Evolutionary conservation across 2,888 invertebrate genomes (phyloP).

Genomic region (Nymphalis polychloros): DNA sequence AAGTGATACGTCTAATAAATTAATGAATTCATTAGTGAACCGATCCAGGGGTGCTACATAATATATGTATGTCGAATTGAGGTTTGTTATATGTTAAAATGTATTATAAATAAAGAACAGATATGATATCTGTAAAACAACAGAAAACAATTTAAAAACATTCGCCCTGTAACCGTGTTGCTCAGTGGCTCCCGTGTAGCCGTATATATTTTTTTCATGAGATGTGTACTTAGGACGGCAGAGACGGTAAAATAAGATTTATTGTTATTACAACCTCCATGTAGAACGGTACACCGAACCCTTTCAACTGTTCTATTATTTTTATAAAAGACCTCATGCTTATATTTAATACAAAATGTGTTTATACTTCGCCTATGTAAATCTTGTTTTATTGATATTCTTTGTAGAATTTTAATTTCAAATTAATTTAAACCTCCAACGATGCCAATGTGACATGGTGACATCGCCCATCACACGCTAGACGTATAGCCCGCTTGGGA

Average conservation of each 20-base stretch:
- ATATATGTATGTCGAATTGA: no score
- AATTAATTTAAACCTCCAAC: no score
- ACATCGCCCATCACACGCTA: no score
- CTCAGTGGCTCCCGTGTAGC: constrained; percentile 40
- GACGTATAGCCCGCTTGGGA: no score
- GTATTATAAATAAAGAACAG: not conserved
- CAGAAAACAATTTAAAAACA: constrained; percentile 35
- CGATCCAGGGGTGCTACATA: no score
- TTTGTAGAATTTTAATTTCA: no score
- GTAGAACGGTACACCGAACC: constrained; percentile 40
- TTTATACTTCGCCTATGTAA: not conserved
- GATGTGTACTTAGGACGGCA: constrained; percentile 49
- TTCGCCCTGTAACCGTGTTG: constrained; percentile 28
- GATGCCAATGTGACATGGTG: no score
- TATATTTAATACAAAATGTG: not conserved
- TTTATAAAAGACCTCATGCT: constrained; percentile 37
- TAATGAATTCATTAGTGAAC: no score
- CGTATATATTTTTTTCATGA: constrained; percentile 55
- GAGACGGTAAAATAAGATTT: constrained; percentile 55
- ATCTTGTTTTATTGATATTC: not conserved
- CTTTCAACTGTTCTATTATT: constrained; percentile 40
- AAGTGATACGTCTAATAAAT: no score
- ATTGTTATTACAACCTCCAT: constrained; percentile 50
- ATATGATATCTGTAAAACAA: constrained; percentile 17
- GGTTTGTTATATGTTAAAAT: not conserved